Evolutionary conservation across 2,797 vertebrate species (phyloP).

Genomic region (Tenualosa ilisha): DNA sequence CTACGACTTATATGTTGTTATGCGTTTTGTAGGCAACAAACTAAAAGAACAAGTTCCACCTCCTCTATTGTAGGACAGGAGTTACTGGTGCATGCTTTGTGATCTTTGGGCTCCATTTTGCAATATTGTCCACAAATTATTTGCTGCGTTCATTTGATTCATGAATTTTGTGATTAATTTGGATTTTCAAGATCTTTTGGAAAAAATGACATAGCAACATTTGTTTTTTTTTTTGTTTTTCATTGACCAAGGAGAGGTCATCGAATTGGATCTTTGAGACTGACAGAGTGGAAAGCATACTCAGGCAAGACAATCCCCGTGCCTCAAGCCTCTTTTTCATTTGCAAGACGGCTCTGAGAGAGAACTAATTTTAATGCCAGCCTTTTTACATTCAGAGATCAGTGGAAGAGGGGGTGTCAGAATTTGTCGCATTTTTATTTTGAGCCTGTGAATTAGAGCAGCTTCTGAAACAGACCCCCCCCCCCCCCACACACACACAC

Average conservation of each 20-base stretch:
- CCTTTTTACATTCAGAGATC: neutral
- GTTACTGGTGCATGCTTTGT: neutral
- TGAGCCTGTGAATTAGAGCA: neutral
- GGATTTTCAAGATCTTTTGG: neutral
- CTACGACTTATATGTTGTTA: neutral
- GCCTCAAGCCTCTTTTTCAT: neutral
- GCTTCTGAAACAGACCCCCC: neutral
- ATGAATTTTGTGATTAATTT: neutral
- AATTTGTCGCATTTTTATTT: neutral
- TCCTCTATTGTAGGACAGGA: neutral
- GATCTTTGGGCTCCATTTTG: neutral
- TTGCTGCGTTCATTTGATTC: neutral
- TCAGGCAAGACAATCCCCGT: neutral
- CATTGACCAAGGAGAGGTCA: neutral
- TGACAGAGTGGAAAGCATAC: neutral
- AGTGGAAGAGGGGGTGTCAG: neutral
- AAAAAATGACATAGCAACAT: neutral
- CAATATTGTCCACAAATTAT: neutral
- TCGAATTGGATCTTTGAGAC: neutral
- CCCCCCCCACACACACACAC: conserved; percentile 11
- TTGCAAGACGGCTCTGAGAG: neutral
- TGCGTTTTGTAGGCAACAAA: neutral
- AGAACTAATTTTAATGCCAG: neutral
- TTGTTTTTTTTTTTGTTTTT: neutral
- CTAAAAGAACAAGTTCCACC: neutral